Base-by-base conservation (phyloP, 37 sponge, comb jelly and placozoan species). In the Chondrosia reniformis region DNA sequence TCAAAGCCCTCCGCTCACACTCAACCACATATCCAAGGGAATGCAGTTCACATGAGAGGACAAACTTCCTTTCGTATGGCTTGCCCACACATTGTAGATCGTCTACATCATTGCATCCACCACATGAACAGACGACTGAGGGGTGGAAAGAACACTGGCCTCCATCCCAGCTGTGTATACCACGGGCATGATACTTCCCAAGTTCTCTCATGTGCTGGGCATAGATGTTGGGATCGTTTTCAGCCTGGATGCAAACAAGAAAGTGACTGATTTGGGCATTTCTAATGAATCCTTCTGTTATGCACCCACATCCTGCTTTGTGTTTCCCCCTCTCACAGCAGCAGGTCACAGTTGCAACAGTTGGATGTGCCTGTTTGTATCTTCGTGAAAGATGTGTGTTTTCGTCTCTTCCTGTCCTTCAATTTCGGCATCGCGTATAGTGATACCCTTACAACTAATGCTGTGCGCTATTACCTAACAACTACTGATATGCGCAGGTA, bases 101-200 rank as follows among this genome's bases (percentile, higher is more conserved):
- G 17, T 81, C 59, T 2, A 4, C 36, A 32, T 69, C 52, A 15
- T 37, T 44, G 36, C 81, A 81, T 0, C 56, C 36, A 7, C 74
- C 74, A 71, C 81, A 81, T 1, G 49, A 33, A 57, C 82, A 74
- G 28, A 55, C 28, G 8, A 59, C 15, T 2, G 34, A 24, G 1
- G 74, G 64, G 49, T 82, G 82, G 38, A 82, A 82, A 33, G 67
- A 67, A 45, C 82, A 74, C 33, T 74, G 41, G 7, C 62, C 75
- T 13, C 75, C 82, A 4, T 56, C 75, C 75, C 82, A 82, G 37
- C 39, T 6, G 46, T 82, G 82, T 3, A 67, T 46, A 6, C 54
- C 82, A 3, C 63, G 45, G 17, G 82, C 82, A 82, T 82, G 82
- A 1, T 64, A 76, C n/a, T 34, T 74, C 22, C 74, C 46, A 27